phyloP scores from a whole-genome alignment of 2,888 invertebrate species.

The Stramonita haemastoma region DNA sequence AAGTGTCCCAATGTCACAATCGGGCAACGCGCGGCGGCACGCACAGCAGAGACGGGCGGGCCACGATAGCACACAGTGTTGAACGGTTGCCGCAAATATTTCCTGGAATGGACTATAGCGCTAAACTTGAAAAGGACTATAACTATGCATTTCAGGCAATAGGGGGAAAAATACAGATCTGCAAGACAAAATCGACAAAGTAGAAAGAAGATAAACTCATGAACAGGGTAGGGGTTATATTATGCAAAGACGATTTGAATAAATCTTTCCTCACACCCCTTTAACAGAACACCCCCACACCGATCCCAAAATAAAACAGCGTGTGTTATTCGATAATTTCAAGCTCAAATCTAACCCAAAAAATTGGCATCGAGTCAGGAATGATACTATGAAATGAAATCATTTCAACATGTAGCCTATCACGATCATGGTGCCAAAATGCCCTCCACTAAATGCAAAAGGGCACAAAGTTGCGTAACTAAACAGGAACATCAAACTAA shows the following conservation, averaged over 20 bases:
- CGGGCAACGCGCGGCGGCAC: slow-evolving; percentile 8
- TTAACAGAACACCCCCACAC: too few relatives aligned
- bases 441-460: too few relatives aligned
- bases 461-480: too few relatives aligned
- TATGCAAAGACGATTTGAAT: background rate
- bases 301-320: too few relatives aligned
- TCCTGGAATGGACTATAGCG: slow-evolving; percentile 11
- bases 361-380: too few relatives aligned
- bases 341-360: too few relatives aligned
- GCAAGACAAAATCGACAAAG: background rate
- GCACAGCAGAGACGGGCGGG: slow-evolving; percentile 13
- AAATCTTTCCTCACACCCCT: background rate
- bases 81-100: background rate
- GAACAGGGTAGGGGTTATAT: background rate
- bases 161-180: background rate
- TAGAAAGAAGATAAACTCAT: background rate
- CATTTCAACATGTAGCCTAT: too few relatives aligned
- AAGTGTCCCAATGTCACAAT: background rate
- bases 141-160: background rate
- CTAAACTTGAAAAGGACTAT: slow-evolving; percentile 22
- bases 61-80: slow-evolving; percentile 11
- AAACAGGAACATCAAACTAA: too few relatives aligned
- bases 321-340: too few relatives aligned
- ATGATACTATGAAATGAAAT: too few relatives aligned
- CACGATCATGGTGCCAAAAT: too few relatives aligned